Evolutionary conservation across 2,797 vertebrate genomes (phyloP).

Genomic region (Schizothorax lantsangensis): DNA sequence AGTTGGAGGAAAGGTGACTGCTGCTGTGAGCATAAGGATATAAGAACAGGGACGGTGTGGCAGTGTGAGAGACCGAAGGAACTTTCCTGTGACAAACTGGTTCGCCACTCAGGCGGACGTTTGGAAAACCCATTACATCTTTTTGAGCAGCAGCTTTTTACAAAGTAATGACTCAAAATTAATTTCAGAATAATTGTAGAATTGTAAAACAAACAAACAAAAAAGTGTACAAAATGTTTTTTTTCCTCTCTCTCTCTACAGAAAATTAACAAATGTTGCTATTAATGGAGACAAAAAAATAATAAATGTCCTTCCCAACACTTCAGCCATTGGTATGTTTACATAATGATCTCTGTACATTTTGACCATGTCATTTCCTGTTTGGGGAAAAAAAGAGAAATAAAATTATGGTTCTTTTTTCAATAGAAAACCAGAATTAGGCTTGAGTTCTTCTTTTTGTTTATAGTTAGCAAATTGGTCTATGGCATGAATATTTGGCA

Average conservation of each 20-base stretch:
- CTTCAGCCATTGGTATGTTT: background rate
- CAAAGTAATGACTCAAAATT: constrained; percentile 78
- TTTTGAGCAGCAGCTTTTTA: constrained; percentile 82
- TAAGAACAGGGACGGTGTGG: background rate
- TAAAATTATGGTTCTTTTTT: too few relatives aligned
- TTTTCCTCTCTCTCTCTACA: background rate
- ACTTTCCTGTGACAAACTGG: background rate
- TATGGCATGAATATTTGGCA: too few relatives aligned
- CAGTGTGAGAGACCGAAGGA: background rate
- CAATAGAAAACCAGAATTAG: too few relatives aligned
- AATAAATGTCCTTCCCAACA: background rate
- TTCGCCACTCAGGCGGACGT: background rate
- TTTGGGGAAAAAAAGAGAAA: too few relatives aligned
- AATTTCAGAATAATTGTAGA: too few relatives aligned
- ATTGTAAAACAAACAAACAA: too few relatives aligned
- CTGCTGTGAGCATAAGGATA: background rate
- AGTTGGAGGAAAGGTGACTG: too few relatives aligned
- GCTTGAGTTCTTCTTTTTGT: too few relatives aligned
- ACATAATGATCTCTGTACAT: too few relatives aligned
- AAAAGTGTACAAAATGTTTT: background rate
- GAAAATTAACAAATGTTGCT: background rate
- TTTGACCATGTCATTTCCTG: too few relatives aligned
- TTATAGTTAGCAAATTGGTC: too few relatives aligned
- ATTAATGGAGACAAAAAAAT: background rate
- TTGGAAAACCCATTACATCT: constrained; percentile 72